Evolutionary conservation across 2,797 vertebrate genomes (phyloP).

Genomic region (Picus viridis): DNA sequence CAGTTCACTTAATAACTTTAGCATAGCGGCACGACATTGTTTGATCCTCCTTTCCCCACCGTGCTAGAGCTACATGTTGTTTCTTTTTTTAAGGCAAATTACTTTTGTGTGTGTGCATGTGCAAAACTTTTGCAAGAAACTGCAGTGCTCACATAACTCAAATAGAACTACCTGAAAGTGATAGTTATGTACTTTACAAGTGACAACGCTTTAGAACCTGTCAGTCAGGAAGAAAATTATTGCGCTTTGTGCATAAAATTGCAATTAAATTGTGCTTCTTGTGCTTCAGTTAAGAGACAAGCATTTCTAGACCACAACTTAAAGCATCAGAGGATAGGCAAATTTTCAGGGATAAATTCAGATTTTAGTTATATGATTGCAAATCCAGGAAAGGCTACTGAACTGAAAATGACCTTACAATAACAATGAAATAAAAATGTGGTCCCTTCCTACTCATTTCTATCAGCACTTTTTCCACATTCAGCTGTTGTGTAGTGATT

Average conservation of each 20-base stretch:
- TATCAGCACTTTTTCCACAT: not conserved
- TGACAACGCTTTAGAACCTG: constrained; percentile 65
- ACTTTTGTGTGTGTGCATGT: not conserved
- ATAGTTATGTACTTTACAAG: constrained; percentile 63
- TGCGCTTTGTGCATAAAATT: constrained; percentile 55
- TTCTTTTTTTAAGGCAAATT: not conserved
- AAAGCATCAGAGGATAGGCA: not conserved
- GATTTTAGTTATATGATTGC: not conserved
- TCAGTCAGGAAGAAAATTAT: constrained; percentile 69
- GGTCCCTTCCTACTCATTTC: not conserved
- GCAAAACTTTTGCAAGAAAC: constrained; percentile 23
- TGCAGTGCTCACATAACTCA: constrained; percentile 34
- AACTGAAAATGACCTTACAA: not conserved
- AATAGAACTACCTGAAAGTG: constrained; percentile 59
- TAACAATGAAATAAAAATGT: not conserved
- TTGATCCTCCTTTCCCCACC: not conserved
- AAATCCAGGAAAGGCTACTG: constrained; percentile 4
- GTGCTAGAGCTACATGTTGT: not conserved
- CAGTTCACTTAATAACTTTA: not conserved
- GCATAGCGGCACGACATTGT: not conserved
- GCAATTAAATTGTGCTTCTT: constrained; percentile 67
- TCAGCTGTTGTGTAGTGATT: not conserved
- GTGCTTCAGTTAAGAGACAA: constrained; percentile 43
- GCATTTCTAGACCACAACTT: constrained; percentile 34
- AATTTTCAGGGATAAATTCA: constrained; percentile 26